Evolutionary conservation across 2,113 vertebrate species (phyloP), one percentile per base, ranked within the genome.

Genomic region (Vimba vimba): DNA sequence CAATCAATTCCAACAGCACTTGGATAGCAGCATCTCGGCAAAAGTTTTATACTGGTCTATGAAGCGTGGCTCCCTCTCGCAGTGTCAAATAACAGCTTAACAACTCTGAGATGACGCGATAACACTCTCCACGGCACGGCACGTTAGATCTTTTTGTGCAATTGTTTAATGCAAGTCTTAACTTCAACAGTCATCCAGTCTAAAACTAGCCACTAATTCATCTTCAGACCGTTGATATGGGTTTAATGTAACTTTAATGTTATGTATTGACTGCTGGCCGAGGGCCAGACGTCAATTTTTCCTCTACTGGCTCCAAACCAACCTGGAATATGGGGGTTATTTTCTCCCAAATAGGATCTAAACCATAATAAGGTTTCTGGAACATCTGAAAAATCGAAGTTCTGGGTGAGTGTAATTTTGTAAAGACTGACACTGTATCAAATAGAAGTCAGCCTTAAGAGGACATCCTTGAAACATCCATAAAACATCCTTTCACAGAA

Each of bases 1-100:
- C 30, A 75, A 84, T 86, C 83, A 84, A 81, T 87, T 77, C 23
- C 84, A 50, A 13, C n/a, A 27, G 23, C 57, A 76, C 27, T 74
- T 83, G 79, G 19, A 36, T 12, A 78, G 83, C 43, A 33, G 69
- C 85, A 36, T 10, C 30, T 74, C 17, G 19, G 47, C 68, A 64
- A 59, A 36, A 76, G 23, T 47, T 57, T 82, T 82, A 69, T 45
- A 82, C 25, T 3, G 19, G 66, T 82, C 62, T 82, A 10, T 33
- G 43, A 17, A 82, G 79, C 5, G 6, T 11, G 6, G 19, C 76
- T 36, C 15, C 21, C 55, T 59, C 21, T 60, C 21, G 3, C 57
- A 39, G 7, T 10, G 78, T 45, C 57, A 62, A 45, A 80, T 68
- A 68, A 82, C 62, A 17, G 45, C 47, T 76, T 30, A 50, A 76